Percentiles rank a stretch among this genome's conserved stretches.
phyloP scores from a whole-genome alignment of 2,113 vertebrate species.

The Grus americana region DNA sequence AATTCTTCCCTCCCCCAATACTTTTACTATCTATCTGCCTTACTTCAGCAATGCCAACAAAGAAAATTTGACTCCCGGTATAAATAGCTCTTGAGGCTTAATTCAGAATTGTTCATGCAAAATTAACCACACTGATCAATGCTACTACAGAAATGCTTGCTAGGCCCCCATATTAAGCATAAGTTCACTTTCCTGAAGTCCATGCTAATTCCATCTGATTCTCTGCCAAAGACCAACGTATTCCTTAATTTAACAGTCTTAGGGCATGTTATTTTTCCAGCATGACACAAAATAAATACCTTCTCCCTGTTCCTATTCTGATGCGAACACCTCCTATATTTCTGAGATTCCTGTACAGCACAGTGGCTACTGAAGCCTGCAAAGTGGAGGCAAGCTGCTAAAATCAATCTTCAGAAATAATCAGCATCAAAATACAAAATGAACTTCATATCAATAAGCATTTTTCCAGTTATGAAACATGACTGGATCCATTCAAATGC shows the following conservation, averaged over 20 bases:
- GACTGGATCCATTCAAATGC: neutral
- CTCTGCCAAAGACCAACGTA: rapidly evolving
- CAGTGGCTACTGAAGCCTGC: neutral
- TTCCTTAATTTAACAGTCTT: neutral
- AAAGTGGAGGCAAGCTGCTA: neutral
- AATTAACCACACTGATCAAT: neutral
- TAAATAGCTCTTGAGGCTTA: neutral
- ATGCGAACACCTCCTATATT: neutral
- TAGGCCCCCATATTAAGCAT: neutral
- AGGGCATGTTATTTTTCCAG: neutral
- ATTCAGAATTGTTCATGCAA: neutral
- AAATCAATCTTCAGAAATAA: conserved; percentile 30
- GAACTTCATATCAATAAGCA: neutral
- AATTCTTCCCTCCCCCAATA: neutral
- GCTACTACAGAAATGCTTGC: neutral
- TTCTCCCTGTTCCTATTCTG: neutral
- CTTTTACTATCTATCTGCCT: neutral
- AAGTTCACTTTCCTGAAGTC: neutral
- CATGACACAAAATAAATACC: neutral
- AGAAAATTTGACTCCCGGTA: neutral
- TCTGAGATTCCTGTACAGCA: neutral
- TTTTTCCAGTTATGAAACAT: conserved; percentile 7
- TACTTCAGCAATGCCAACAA: neutral
- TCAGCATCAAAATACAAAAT: neutral
- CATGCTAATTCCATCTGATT: neutral